Evolutionary conservation across 2,797 vertebrate genomes (phyloP), one percentile per base, ranked within the genome.

Genomic region (Tokudaia muenninki): DNA sequence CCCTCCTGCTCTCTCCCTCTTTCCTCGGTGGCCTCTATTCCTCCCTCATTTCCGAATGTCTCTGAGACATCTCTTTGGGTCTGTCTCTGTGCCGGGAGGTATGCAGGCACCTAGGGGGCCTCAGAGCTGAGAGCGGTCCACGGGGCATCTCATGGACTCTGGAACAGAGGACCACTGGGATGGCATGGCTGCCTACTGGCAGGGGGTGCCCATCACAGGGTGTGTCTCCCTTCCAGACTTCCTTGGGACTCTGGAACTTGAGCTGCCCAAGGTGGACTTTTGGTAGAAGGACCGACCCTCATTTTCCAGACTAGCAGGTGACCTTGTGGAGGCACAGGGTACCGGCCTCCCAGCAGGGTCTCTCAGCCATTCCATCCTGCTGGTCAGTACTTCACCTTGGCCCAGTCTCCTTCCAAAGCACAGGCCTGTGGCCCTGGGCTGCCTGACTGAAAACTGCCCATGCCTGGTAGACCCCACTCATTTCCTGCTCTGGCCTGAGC

Each of bases 151-250:
- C 34, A 1, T 0, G 0, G 9, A 72, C 57, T 80, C 22, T 24
- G 88, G 88, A 61, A 7, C 5, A 9, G 57, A 61, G 74, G 41
- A 0, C 9, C 0, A 6, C 9, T 9, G 65, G 50, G 1, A 4
- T 8, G 3, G 34, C 3, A 9, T 21, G 8, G 44, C 31, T 41
- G 89, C n/a, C 13, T 12, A 11, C 41, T 26, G 47, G 63, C 22
- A 0, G 0, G 0, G 70, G 34, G 4, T 19, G 16, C 57, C 61
- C 52, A 0, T 22, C 4, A 34, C n/a, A 59, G 44, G 55, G 0
- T 2, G 13, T 37, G 83, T 17, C 29, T n/a, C 37, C 10, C 22
- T 59, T 22, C 6, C 10, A 34, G 4, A 61, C 82, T 41, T 75
- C 55, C 67, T 82, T 84, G 59, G 74, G 31, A 47, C 34, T 90